Percentiles rank a stretch among this genome's conserved stretches.
Evolutionary conservation across 1,140 invertebrate genomes (phyloP).

Genomic region (Thaumetopoea pityocampa): DNA sequence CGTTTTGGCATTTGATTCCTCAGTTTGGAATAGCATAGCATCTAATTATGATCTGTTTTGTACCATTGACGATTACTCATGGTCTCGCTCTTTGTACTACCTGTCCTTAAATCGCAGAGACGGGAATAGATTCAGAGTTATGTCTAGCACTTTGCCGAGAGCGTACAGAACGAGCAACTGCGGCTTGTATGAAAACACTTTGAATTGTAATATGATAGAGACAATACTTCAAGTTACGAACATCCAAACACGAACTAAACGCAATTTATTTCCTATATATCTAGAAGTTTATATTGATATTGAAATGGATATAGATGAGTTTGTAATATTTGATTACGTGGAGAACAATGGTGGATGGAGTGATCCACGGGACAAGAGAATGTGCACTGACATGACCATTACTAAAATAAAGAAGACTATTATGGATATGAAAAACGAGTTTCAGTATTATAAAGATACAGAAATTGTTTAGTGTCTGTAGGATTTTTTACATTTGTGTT

Average conservation of each 20-base stretch:
- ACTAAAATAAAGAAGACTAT: conserved; percentile 71
- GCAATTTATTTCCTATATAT: conserved; percentile 28
- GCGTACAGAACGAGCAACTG: conserved; percentile 23
- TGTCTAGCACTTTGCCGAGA: conserved; percentile 32
- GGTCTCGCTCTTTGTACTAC: conserved; percentile 38
- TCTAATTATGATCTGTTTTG: conserved; percentile 41
- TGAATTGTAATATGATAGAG: conserved; percentile 18
- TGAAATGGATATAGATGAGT: conserved; percentile 32
- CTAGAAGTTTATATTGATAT: conserved; percentile 31
- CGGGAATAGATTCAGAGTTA: conserved; percentile 32
- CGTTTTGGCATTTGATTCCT: conserved; percentile 29
- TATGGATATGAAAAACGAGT: conserved; percentile 25
- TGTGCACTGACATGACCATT: conserved; percentile 63
- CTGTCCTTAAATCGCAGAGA: conserved; percentile 35
- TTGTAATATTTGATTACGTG: conserved; percentile 26
- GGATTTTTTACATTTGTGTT: too few species aligned
- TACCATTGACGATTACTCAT: conserved; percentile 37
- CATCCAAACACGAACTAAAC: conserved; percentile 17
- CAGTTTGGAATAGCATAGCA: conserved; percentile 35
- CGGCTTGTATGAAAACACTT: conserved; percentile 5
- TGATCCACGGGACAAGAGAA: conserved; percentile 56
- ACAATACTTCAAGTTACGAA: conserved; percentile 24
- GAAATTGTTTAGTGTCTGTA: too few species aligned
- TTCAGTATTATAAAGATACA: conserved; percentile 7
- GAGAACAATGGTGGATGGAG: conserved; percentile 38